Evolutionary conservation across 2,113 vertebrate genomes (phyloP), one percentile per base, ranked within the genome.

Genomic region (Sinocyclocheilus rhinocerous): DNA sequence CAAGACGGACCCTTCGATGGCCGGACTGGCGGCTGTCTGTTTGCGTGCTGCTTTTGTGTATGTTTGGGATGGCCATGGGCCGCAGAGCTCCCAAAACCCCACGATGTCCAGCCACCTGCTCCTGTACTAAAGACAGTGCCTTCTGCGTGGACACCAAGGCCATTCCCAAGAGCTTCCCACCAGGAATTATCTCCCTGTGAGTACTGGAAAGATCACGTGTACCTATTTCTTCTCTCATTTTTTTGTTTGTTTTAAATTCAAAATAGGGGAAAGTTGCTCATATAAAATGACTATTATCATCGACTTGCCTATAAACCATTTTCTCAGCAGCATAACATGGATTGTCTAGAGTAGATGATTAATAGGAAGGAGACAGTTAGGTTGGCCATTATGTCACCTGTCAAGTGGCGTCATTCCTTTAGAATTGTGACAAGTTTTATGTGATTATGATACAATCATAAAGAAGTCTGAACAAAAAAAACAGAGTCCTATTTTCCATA

Each of bases 101-200:
- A 7, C 96, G 96, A 2, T 98, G 97, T 65, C 97, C 97, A 6
- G 86, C 94, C 4, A 96, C 93, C 93, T 98, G 97, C 93, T 99
- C 97, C 89, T 99, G 97, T 93, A 98, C 97, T 88, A 96, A 97
- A 83, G 97, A 98, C 95, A 98, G 97, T 2, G 97, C 97, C 55
- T 99, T 99, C 92, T 99, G 97, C 1, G 97, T 99, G 94, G 97
- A 97, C 81, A 97, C 97, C 81, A 97, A 96, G 90, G 94, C 96
- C 0, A 96, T 98, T 87, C 97, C 97, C 90, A 97, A 94, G 93
- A 97, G 94, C 87, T 96, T 99, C 88, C 97, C 97, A 7, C 94
- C 96, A 0, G 97, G 97, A 84, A 94, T 99, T 93, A 97, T 98
- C 93, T 98, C 97, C 42, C 93, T 99, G 97, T 99, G 94, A 98